These are phyloP conservation scores for Micrasema minimum DNA, from an alignment of 1,140 invertebrate genomes.

Conservation along the genomic window DNA sequence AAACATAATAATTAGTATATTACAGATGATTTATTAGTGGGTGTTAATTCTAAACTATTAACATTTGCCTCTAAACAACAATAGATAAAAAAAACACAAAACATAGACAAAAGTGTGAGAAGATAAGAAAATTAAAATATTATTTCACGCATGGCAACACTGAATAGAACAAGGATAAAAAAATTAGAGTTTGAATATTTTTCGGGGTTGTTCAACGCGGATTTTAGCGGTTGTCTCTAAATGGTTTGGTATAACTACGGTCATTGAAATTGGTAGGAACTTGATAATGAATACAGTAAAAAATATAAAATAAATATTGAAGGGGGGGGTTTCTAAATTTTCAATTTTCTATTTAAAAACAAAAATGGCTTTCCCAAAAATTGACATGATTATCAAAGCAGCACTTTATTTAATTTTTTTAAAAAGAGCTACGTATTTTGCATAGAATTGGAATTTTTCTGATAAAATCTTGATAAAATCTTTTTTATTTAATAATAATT, in stretches of 20 bases:
- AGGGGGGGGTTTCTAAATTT: too few species aligned
- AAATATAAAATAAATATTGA: too few species aligned
- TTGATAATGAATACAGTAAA: too few species aligned
- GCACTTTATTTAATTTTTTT: too few species aligned
- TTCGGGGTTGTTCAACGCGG: background rate
- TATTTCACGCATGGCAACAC: conserved; percentile 25
- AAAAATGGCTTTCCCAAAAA: too few species aligned
- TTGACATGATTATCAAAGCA: too few species aligned
- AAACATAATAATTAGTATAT: background rate
- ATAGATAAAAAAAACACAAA: conserved; percentile 1
- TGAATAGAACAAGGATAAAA: background rate
- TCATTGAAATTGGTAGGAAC: conserved; percentile 26
- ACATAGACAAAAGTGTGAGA: background rate
- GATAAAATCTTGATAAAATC: too few species aligned
- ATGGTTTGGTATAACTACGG: conserved; percentile 42
- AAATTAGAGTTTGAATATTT: background rate
- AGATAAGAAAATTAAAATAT: conserved; percentile 17
- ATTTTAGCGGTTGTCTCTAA: background rate
- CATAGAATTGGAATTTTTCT: too few species aligned
- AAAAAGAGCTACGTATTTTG: too few species aligned
- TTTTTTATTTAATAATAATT: too few species aligned
- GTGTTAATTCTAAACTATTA: conserved; percentile 11
- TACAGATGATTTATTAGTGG: conserved; percentile 6
- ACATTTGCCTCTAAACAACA: background rate
- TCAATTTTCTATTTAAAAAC: too few species aligned